A percentile compares a stretch with the other conserved stretches of the same genome.
Conservation (phyloP, 2,113 vertebrate species). For the Octodon degus region DNA sequence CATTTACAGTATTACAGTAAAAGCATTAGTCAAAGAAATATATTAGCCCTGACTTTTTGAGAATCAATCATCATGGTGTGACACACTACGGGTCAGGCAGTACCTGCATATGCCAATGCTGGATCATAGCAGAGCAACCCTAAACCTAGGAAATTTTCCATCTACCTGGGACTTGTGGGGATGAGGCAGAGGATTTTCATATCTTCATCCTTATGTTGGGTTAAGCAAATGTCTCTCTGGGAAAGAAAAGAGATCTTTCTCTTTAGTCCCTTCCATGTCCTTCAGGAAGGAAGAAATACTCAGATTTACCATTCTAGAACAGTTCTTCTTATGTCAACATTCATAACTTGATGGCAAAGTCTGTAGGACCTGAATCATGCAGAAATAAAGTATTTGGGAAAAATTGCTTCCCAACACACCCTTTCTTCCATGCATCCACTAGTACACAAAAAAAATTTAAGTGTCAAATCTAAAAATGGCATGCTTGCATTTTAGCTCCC, state of each 20-base stretch:
- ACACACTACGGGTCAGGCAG: neutral
- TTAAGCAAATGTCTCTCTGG: conserved; percentile 24
- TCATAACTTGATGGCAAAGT: neutral
- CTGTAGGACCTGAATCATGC: neutral
- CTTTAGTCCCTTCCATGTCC: neutral
- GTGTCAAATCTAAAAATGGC: neutral
- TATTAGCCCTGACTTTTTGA: neutral
- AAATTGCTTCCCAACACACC: neutral
- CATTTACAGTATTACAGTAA: neutral
- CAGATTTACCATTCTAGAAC: neutral
- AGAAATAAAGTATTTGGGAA: neutral
- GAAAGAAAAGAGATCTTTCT: neutral
- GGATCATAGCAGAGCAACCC: neutral
- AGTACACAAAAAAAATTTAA: neutral
- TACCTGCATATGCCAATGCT: neutral
- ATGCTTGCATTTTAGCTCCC: neutral
- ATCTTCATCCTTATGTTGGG: neutral
- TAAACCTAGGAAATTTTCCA: neutral
- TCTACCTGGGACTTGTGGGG: neutral
- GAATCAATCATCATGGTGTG: neutral
- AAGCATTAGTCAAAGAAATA: neutral
- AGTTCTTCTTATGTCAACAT: neutral
- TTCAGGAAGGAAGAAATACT: neutral
- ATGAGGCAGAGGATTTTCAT: neutral
- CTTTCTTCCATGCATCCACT: neutral